phyloP scores from a whole-genome alignment of 2,888 invertebrate genomes.

The Phrixothrix hirtus region DNA sequence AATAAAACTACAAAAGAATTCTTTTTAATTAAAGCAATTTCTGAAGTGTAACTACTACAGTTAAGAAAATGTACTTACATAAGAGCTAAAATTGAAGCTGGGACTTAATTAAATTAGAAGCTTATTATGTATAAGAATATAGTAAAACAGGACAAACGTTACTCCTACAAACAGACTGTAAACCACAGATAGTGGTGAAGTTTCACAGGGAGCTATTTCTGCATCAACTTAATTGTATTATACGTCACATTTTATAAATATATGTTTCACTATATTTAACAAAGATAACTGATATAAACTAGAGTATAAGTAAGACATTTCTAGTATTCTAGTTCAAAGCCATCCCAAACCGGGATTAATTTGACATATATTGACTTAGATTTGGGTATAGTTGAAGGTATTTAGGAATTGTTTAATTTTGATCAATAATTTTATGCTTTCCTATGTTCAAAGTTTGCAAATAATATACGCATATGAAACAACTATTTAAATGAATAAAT shows the following conservation, averaged over 20 bases:
- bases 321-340: neutral
- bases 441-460: neutral
- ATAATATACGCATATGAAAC: too few relatives aligned
- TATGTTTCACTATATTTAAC: too few relatives aligned
- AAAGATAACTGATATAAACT: too few relatives aligned
- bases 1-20: too few relatives aligned
- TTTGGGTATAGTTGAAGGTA: neutral
- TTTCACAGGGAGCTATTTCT: slow-evolving; percentile 16
- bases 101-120: slow-evolving; percentile 27
- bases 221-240: slow-evolving; percentile 9
- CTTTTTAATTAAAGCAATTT: too few relatives aligned
- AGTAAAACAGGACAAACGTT: slow-evolving; percentile 21
- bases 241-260: slow-evolving; percentile 12
- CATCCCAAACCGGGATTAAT: neutral
- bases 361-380: neutral
- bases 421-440: neutral
- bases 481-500: too few relatives aligned
- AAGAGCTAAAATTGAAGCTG: slow-evolving; percentile 11
- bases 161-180: slow-evolving; percentile 28
- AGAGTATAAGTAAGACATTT: too few relatives aligned
- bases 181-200: slow-evolving; percentile 29
- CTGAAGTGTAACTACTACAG: too few relatives aligned
- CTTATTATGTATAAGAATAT: slow-evolving; percentile 25
- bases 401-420: neutral
- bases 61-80: too few relatives aligned